A percentile compares a stretch with the other conserved stretches of the same genome.
Evolutionary conservation across 1,140 invertebrate species (phyloP).

Genomic region (Manduca sexta): DNA sequence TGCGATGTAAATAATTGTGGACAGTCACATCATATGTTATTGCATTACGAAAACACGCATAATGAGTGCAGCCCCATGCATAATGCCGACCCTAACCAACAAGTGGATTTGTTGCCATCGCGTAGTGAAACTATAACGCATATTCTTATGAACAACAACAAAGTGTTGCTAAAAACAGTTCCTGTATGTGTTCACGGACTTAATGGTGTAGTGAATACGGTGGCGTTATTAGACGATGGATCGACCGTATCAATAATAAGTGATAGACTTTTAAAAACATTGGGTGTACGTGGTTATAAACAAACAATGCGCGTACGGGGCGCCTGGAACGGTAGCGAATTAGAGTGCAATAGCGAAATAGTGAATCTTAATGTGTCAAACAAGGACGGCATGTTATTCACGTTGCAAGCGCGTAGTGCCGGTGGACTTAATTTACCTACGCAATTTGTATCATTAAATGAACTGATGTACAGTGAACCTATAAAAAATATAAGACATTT

Average conservation of each 20-base stretch:
- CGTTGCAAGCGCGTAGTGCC: slow-evolving; percentile 11
- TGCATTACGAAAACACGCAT: slow-evolving; percentile 12
- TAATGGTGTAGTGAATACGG: slow-evolving; percentile 4
- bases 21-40: slow-evolving; percentile 16
- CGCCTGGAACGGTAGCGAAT: slow-evolving; percentile 12
- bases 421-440: slow-evolving; percentile 16
- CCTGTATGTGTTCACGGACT: slow-evolving; percentile 17
- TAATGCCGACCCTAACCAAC: background rate
- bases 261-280: slow-evolving; percentile 1
- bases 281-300: slow-evolving; percentile 6
- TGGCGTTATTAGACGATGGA: slow-evolving; percentile 19
- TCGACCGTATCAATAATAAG: slow-evolving; percentile 15
- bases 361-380: slow-evolving; percentile 5
- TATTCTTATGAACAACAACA: too few relatives aligned
- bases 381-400: slow-evolving; percentile 5
- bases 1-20: slow-evolving; percentile 19
- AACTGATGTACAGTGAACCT: slow-evolving; percentile 7
- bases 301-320: slow-evolving; percentile 12
- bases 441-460: slow-evolving; percentile 10
- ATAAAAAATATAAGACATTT: slow-evolving; percentile 9
- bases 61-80: background rate
- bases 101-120: too few relatives aligned
- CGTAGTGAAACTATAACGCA: slow-evolving; percentile 2
- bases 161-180: slow-evolving; percentile 18
- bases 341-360: slow-evolving; percentile 10